Evolutionary conservation across 2,888 invertebrate genomes (phyloP).

Genomic region (Papilio gigon): DNA sequence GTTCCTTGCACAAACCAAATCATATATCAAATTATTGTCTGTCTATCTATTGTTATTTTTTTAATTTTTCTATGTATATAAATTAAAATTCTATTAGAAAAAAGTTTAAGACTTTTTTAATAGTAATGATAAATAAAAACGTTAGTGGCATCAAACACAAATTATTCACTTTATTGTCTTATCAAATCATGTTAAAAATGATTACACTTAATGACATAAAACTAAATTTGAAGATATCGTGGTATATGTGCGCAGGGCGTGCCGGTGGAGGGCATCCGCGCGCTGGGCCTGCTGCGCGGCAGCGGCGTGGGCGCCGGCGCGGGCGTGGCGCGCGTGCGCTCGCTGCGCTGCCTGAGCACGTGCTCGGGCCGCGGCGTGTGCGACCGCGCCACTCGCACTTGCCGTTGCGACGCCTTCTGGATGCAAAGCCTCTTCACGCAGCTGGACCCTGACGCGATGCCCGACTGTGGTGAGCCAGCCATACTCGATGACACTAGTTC

Average conservation of each 20-base stretch:
- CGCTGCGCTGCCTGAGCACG: slow-evolving; percentile 94
- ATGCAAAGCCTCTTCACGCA: slow-evolving; percentile 93
- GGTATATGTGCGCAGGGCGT: slow-evolving; percentile 53
- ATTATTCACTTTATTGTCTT: too few relatives aligned
- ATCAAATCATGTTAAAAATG: too few relatives aligned
- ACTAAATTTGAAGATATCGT: too few relatives aligned
- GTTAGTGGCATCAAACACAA: too few relatives aligned
- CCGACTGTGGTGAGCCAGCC: slow-evolving; percentile 88
- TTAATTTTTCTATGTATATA: too few relatives aligned
- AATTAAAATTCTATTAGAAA: too few relatives aligned
- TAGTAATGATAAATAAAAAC: too few relatives aligned
- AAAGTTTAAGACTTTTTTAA: too few relatives aligned
- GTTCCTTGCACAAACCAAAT: background rate
- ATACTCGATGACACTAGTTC: background rate
- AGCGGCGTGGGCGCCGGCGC: slow-evolving; percentile 60
- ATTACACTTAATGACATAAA: too few relatives aligned
- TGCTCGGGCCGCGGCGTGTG: slow-evolving; percentile 97
- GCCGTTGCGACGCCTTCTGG: slow-evolving; percentile 98
- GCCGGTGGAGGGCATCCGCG: slow-evolving; percentile 58
- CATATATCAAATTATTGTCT: too few relatives aligned
- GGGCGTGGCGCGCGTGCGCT: slow-evolving; percentile 90
- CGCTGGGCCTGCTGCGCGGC: slow-evolving; percentile 49
- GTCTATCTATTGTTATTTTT: too few relatives aligned
- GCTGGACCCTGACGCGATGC: slow-evolving; percentile 89
- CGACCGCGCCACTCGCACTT: slow-evolving; percentile 90